Evolutionary conservation across 2,888 invertebrate species (phyloP).

Genomic region (Belgica antarctica): DNA sequence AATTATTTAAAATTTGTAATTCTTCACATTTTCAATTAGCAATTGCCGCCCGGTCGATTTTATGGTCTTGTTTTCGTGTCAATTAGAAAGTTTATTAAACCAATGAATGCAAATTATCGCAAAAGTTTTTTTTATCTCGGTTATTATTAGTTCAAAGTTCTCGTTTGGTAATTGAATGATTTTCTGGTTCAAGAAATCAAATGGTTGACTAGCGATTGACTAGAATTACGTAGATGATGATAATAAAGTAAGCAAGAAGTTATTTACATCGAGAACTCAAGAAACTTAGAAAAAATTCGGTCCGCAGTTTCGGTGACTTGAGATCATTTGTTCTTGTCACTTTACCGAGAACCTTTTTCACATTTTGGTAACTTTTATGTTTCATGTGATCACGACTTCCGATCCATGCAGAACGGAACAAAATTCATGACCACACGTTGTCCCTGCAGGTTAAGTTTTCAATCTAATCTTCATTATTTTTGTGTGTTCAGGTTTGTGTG

Average conservation of each 20-base stretch:
- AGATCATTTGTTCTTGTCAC: not conserved
- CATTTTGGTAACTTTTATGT: conserved; percentile 34
- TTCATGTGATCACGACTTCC: too few relatives aligned
- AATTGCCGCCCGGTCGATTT: conserved; percentile 47
- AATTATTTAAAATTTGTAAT: conserved; percentile 58
- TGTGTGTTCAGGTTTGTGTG: not conserved
- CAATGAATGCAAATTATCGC: too few relatives aligned
- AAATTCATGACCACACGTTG: too few relatives aligned
- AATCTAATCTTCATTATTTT: not conserved
- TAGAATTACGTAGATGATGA: conserved; percentile 22
- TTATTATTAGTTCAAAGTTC: conserved; percentile 9
- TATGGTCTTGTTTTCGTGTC: not conserved
- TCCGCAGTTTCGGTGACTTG: not conserved
- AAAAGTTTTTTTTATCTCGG: too few relatives aligned
- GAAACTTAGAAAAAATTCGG: not conserved
- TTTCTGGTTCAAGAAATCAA: not conserved
- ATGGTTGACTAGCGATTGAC: conserved; percentile 17
- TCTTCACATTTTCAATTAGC: conserved; percentile 47
- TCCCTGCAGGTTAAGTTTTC: conserved; percentile 36
- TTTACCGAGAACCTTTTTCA: not conserved
- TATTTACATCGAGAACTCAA: not conserved
- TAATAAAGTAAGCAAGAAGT: not conserved
- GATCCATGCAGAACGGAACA: too few relatives aligned
- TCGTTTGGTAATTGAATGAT: conserved; percentile 1
- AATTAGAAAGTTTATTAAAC: not conserved